These are phyloP conservation scores for Apus apus DNA, from an alignment of 2,113 vertebrate genomes.

Conservation along the genomic window DNA sequence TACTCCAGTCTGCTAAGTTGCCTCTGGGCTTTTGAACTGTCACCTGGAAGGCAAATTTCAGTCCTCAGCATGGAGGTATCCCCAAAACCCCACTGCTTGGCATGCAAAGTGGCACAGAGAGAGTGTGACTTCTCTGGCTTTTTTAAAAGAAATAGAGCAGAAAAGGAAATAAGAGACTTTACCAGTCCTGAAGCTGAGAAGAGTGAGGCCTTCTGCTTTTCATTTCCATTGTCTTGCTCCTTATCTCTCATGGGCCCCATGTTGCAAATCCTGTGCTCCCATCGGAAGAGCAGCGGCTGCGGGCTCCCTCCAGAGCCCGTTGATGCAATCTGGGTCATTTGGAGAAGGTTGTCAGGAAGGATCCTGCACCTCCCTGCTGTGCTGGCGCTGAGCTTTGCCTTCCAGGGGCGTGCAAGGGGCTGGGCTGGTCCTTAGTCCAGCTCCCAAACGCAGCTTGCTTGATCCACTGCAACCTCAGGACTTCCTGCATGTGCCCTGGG, in stretches of 20 bases:
- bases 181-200: neutral
- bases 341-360: neutral
- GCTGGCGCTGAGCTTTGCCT: neutral
- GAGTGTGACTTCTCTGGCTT: neutral
- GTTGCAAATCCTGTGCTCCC: neutral
- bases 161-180: constrained; percentile 2
- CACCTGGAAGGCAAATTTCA: neutral
- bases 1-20: neutral
- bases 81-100: neutral
- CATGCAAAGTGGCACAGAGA: neutral
- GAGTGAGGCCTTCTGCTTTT: constrained; percentile 1
- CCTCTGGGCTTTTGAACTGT: neutral
- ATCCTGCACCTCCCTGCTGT: neutral
- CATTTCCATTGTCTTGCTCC: neutral
- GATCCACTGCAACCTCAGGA: neutral
- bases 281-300: neutral
- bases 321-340: neutral
- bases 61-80: neutral
- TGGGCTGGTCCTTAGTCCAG: neutral
- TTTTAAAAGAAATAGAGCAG: neutral
- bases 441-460: neutral
- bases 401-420: neutral
- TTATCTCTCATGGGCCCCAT: neutral
- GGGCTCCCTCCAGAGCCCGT: neutral
- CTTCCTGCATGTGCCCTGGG: neutral